Evolutionary conservation across 1,140 invertebrate species (phyloP), one percentile per base, ranked within the genome.

Genomic region (Halesus radiatus): DNA sequence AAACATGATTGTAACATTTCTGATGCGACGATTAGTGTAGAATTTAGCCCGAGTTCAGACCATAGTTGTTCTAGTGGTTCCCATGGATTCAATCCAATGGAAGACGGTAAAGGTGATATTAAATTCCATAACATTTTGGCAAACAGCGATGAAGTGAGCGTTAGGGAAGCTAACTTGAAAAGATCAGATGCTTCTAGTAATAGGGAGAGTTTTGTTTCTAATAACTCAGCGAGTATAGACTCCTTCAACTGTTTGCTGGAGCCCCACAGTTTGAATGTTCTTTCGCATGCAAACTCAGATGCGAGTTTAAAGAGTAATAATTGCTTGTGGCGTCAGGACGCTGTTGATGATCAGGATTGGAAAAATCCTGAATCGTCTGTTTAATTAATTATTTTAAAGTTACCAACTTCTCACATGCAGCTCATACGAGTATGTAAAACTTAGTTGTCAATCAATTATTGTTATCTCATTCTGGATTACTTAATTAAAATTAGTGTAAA

Each of bases 311-410:
- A 76, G 18, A 87, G 88, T 52, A 83, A 76, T 60, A 81, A 84
- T 62, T 85, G 89, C 70, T 89, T 88, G 88, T 86, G 88, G 0
- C 88, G 89, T 83, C 86, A 89, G 84, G 88, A 88, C 72, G 84
- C 89, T 23, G 88, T 89, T 52, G 77, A 81, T 60, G 56, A 75
- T 15, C 76, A 79, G 16, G 82, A 83, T 15, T 88, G 87, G 85
- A 86, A 87, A 80, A 86, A 88, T 81, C 87, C 88, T 8, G 88
- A 89, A 84, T 88, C 87, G 6, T 86, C 88, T 37, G 88, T 89
- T 20, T 83, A 54, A 81, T 62, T 56, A 72, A 16, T 16, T 15
- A 13, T 7, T 26, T 6, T 72, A 29, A 4, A 15, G 23, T 18
- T 20, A 54, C 50, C 37, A 45, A 45, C 37, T 45, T 45, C 37